phyloP scores from a whole-genome alignment of 2,797 vertebrate species.

The Phoeniculus purpureus region DNA sequence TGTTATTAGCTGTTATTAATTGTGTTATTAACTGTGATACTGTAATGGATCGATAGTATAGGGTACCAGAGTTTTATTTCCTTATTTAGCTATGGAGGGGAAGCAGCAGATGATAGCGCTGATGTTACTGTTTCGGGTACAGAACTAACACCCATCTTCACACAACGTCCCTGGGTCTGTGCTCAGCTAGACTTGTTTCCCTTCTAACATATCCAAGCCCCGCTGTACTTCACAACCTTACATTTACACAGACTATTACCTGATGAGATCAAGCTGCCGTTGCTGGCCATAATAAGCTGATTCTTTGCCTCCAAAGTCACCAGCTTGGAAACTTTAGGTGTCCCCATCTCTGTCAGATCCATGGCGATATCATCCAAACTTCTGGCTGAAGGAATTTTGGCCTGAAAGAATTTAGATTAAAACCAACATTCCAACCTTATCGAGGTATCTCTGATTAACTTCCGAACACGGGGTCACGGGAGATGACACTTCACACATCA shows the following conservation, averaged over 20 bases:
- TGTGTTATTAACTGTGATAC: too few relatives aligned
- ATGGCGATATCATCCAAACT: constrained; percentile 93
- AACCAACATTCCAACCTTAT: neutral
- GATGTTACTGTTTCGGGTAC: neutral
- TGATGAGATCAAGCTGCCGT: constrained; percentile 93
- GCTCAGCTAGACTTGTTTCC: neutral
- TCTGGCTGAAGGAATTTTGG: constrained; percentile 90
- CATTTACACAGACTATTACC: constrained; percentile 72
- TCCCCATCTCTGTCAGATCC: constrained; percentile 89
- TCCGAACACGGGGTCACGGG: neutral
- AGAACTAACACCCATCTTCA: neutral
- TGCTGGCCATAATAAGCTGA: constrained; percentile 95
- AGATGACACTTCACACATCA: neutral
- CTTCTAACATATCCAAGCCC: neutral
- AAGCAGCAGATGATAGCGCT: neutral
- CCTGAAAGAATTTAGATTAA: constrained; percentile 72
- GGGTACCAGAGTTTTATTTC: neutral
- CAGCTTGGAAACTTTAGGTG: constrained; percentile 84
- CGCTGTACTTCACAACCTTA: neutral
- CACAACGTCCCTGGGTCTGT: neutral
- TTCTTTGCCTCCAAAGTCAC: constrained; percentile 85
- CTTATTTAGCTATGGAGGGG: neutral
- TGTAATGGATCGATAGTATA: neutral
- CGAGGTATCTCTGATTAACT: constrained; percentile 20
- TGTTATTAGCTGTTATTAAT: too few relatives aligned